Percentiles rank a stretch among this genome's conserved stretches.
These are phyloP conservation scores for Meandrina meandrites DNA, from an alignment of 92 coral and sea anemone genomes.

Conservation along the genomic window DNA sequence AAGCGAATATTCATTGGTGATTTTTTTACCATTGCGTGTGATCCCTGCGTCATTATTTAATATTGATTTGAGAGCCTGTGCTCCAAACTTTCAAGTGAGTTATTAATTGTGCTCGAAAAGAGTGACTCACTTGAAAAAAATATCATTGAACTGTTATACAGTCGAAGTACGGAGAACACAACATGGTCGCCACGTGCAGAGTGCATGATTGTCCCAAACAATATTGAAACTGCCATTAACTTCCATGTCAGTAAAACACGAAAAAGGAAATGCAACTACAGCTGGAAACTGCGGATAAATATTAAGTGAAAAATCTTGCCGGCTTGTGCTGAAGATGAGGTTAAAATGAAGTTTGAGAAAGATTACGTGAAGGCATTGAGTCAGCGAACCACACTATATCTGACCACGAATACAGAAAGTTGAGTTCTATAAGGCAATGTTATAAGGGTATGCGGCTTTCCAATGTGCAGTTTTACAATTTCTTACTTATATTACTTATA, in stretches of 20 bases:
- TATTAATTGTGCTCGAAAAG: neutral
- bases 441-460: too few species aligned
- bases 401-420: too few species aligned
- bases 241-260: neutral
- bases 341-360: neutral
- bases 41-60: neutral
- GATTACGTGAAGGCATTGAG: too few species aligned
- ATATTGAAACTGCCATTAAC: neutral
- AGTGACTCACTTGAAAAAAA: neutral
- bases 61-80: constrained; percentile 3
- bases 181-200: neutral
- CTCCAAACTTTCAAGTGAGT: neutral
- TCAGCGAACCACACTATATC: too few species aligned
- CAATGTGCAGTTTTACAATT: too few species aligned
- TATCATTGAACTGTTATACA: neutral
- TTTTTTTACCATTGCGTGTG: constrained; percentile 19
- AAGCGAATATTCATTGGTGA: neutral
- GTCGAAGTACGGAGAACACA: neutral
- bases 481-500: too few species aligned
- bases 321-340: neutral
- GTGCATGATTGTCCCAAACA: neutral
- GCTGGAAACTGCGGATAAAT: neutral
- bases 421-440: too few species aligned
- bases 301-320: neutral
- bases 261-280: neutral